These are phyloP conservation scores for Gymnarchus niloticus DNA, from an alignment of 2,113 vertebrate species.

Conservation along the genomic window DNA sequence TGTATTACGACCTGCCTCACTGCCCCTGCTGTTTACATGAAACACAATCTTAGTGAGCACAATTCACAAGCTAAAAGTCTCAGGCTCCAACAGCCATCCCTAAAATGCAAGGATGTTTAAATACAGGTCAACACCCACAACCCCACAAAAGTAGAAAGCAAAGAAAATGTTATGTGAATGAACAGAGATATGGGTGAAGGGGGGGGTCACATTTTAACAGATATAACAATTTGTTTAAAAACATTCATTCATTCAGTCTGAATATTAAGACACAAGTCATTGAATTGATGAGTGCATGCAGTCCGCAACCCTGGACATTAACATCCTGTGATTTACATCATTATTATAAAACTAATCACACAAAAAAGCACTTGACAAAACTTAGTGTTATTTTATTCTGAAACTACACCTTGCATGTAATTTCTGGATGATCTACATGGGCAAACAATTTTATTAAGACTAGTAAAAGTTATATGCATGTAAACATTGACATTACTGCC, in stretches of 20 bases:
- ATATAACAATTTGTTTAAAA: not conserved
- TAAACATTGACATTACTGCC: not conserved
- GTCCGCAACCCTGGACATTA: not conserved
- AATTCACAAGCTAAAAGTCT: not conserved
- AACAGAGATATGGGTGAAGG: not conserved
- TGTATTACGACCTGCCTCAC: not conserved
- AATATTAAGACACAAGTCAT: not conserved
- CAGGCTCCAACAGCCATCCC: not conserved
- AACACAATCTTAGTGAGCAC: not conserved
- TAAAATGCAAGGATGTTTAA: not conserved
- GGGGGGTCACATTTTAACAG: not conserved
- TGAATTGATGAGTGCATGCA: not conserved
- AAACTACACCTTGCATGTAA: not conserved
- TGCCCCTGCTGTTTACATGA: not conserved
- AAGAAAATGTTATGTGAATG: not conserved
- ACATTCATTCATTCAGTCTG: slow-evolving; percentile 1
- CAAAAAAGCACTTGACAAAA: not conserved
- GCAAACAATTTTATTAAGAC: not conserved
- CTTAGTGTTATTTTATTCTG: not conserved
- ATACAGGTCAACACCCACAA: not conserved
- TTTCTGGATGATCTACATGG: not conserved
- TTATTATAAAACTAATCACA: not conserved
- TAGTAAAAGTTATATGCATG: not conserved
- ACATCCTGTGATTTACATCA: not conserved
- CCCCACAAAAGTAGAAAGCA: not conserved